Percentiles rank a stretch among this genome's conserved stretches.
Conservation (phyloP, 2,888 invertebrate genomes). For the Poecilobothrus nobilitatus region DNA sequence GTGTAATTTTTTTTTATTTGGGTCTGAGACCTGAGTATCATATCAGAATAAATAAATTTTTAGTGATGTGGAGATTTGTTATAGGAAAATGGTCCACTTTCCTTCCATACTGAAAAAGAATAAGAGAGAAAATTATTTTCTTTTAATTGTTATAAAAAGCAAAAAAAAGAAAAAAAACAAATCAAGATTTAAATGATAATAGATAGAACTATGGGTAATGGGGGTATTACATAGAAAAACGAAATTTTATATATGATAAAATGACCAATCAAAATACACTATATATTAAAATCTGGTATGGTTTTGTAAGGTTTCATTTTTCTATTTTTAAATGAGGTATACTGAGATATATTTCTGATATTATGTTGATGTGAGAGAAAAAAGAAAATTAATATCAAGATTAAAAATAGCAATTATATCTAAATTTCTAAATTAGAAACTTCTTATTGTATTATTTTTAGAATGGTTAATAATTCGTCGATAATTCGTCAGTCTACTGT, state of each 20-base stretch:
- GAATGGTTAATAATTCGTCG: too few species aligned
- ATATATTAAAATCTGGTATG: neutral
- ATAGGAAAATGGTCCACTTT: too few species aligned
- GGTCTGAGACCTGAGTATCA: neutral
- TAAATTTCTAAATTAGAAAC: too few species aligned
- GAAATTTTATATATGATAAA: neutral
- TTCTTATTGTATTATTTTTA: too few species aligned
- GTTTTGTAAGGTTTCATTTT: neutral
- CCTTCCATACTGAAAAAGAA: too few species aligned
- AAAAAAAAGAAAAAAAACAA: neutral
- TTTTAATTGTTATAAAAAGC: neutral
- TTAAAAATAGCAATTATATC: too few species aligned
- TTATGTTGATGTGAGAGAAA: neutral
- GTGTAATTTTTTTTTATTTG: neutral
- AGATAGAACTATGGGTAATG: neutral
- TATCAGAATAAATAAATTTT: neutral
- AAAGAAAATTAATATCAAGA: too few species aligned
- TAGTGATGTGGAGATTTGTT: too few species aligned
- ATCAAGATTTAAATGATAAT: neutral
- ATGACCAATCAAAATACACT: neutral
- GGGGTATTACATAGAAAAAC: neutral
- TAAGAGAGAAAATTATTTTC: neutral
- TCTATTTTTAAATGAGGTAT: neutral
- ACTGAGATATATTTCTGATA: neutral
- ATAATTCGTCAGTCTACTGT: too few species aligned